Evolutionary conservation across 2,113 vertebrate species (phyloP), one percentile per base, ranked within the genome.

Genomic region (Nibea albiflora): DNA sequence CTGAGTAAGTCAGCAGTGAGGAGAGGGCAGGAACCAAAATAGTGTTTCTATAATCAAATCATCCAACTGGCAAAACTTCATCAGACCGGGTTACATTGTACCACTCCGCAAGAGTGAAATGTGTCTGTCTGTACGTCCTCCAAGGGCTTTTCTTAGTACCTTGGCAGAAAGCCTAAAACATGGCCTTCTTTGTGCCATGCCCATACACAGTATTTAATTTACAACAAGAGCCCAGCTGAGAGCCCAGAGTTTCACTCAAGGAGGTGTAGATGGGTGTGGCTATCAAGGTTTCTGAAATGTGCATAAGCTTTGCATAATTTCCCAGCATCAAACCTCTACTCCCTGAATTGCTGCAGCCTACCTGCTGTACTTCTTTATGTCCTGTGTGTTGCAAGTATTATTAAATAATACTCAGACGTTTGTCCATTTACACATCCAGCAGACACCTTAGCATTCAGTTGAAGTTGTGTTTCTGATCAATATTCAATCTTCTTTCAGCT

Each of bases 31-130:
- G 3, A 61, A 84, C 53, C 56, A 72, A 66, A 86, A 79, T 39
- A 81, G 44, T 12, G 11, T 57, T 49, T 67, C 39, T n/a, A 52
- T 73, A 73, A 76, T 81, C 44, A 76, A 84, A 84, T 76, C 63
- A 63, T 47, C 57, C 15, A 69, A 75, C 46, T 68, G 20, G 24
- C 39, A 53, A 44, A 68, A 50, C 15, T 56, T 74, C 50, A 70
- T 78, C 67, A 54, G 53, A 62, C 17, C 53, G 26, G 19, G 60
- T 80, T 65, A 81, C 67, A 67, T 11, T 22, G 49, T 22, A 28
- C 53, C 65, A 9, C 54, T 78, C 24, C 16, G 3, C 20, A 61
- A 28, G 44, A 46, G 44, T 11, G 44, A 46, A 12, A 46, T 39
- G 7, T 35, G 49, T 57, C 39, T 49, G 26, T 7, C 35, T 35